Base-by-base conservation (phyloP, 2,113 vertebrate genomes). In the Halcyon senegalensis region DNA sequence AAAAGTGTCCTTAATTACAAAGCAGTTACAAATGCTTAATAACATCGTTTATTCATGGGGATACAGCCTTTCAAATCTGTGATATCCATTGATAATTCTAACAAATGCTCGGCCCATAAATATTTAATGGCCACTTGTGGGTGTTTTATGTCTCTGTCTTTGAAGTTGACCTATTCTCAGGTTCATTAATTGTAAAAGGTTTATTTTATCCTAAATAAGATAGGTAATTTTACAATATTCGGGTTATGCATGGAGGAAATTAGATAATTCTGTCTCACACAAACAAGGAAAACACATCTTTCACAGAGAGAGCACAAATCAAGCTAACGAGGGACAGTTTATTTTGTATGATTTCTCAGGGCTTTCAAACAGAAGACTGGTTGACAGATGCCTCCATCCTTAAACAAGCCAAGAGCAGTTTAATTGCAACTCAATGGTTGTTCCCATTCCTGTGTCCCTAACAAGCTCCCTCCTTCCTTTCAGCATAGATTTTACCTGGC, bases 71-170 rank as follows among this genome's bases (percentile, higher is more conserved):
- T 95, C 95, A 92, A 93, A 94, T 66, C 92, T 83, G 44, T n/a
- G 55, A 90, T 86, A 93, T 35, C 77, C 77, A 93, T 63, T 92
- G 89, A 92, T 94, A 92, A 92, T 89, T 96, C 92, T 93, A 91
- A 94, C 66, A 95, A 94, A 97, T 92, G 86, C 80, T 88, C 0
- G 0, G 76, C 89, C 88, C 94, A 94, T 95, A 96, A 95, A 96
- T 96, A 96, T 96, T 96, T 97, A 96, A 96, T 89, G 70, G 81
- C 94, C 89, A 96, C 94, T 94, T 87, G 89, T 97, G 84, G 63
- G 63, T 95, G 74, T 75, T 95, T 96, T 93, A 96, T 84, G 90
- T 68, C 84, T 59, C 94, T 93, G 94, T 94, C 95, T 93, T 91
- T 79, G 55, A 76, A 91, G 87, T 11, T 94, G 96, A 96, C 94